Evolutionary conservation across 2,113 vertebrate genomes (phyloP).

Genomic region (Rhipidura dahli): DNA sequence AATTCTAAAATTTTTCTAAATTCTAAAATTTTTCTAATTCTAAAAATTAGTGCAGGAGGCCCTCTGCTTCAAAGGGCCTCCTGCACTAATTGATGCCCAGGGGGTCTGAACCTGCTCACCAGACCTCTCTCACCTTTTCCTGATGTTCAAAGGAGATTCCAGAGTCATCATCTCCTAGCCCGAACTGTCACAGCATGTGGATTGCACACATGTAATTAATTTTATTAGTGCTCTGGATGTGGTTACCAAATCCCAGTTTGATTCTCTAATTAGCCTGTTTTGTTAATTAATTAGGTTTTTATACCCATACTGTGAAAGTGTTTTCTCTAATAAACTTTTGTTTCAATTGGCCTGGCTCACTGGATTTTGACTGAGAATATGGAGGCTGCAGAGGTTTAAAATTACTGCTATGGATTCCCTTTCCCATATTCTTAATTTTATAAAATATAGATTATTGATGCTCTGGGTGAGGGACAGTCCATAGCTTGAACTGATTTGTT

Average conservation of each 20-base stretch:
- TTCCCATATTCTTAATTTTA: not conserved
- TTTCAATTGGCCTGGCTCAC: not conserved
- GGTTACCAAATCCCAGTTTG: not conserved
- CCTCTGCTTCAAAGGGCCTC: not conserved
- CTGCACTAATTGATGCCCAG: not conserved
- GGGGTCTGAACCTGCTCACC: fast-evolving
- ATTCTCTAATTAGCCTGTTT: not conserved
- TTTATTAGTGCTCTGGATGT: not conserved
- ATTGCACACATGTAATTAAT: not conserved
- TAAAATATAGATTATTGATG: not conserved
- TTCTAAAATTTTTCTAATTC: too few species aligned
- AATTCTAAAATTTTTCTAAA: too few species aligned
- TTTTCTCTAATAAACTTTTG: not conserved
- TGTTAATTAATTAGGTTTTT: slow-evolving; percentile 15
- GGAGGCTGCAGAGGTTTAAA: not conserved
- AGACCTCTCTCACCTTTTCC: not conserved
- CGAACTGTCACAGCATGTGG: not conserved
- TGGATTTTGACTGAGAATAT: not conserved
- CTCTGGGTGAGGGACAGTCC: not conserved
- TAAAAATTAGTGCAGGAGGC: too few species aligned
- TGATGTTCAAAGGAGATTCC: not conserved
- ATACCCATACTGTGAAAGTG: not conserved
- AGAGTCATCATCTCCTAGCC: not conserved
- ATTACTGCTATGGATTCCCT: not conserved
- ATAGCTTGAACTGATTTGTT: not conserved